Base-by-base conservation (phyloP, 2,888 invertebrate species). In the Achlya flavicornis region DNA sequence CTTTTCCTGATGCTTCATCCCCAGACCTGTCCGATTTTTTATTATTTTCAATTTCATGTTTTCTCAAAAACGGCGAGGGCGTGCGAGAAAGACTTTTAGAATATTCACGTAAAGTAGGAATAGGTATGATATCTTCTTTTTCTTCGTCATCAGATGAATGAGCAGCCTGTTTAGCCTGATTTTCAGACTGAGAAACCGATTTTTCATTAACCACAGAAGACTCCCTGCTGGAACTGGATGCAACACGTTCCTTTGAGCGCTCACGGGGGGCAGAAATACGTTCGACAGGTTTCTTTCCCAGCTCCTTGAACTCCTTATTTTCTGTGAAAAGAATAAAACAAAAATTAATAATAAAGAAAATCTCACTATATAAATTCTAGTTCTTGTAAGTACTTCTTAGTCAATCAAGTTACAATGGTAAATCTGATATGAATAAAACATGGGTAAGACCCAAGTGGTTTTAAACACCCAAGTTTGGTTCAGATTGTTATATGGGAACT, bases 71-170 rank as follows among this genome's bases (percentile, higher is more conserved):
- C 58, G 97, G 97, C 16, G 97, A 97, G 14, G 97, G 97, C 0
- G 97, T 97, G 70, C 97, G 95, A n/a, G 97, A 97, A 58, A 97
- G 93, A 80, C 97, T 97, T 84, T 95, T 95, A 32, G 96, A 96
- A 84, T 95, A 96, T 82, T 96, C 92, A 46, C 92, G 85, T 65
- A 88, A 71, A 16, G 81, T 83, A 48, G 93, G 90, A 63, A 93
- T 83, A 1, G 86, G 74, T 69, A 93, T 81, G 69, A 93, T 89
- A 70, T 93, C 91, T 61, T 89, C 89, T 63, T 79, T 90, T 33
- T 91, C 91, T 64, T 94, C 94, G 33, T 92, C 92, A 66, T 91
- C 93, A 8, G 93, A 92, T 7, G 90, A 85, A 43, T 87, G 85
- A 16, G 78, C 78, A 57, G 86, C 26, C 26, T 26, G 84, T 77